These are phyloP conservation scores for Sycophila texana DNA, from an alignment of 2,888 invertebrate genomes.

Conservation along the genomic window DNA sequence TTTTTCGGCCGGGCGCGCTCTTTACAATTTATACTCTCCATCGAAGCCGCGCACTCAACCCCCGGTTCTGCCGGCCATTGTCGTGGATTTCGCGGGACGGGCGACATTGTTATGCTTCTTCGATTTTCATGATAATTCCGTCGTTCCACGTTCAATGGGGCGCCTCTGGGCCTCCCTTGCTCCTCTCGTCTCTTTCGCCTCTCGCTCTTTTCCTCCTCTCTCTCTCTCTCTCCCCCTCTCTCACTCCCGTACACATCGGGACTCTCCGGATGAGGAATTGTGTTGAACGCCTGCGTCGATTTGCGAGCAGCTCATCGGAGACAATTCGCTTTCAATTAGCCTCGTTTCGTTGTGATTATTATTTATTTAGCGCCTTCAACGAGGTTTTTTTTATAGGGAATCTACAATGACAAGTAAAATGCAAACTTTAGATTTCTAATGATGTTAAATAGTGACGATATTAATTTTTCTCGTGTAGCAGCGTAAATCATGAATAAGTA, in stretches of 20 bases:
- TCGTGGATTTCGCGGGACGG: constrained; percentile 27
- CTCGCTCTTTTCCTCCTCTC: too few species aligned
- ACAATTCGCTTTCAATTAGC: constrained; percentile 39
- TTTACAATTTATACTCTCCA: constrained; percentile 58
- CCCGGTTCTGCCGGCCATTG: constrained; percentile 27
- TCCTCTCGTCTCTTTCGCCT: background rate
- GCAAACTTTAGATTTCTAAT: too few species aligned
- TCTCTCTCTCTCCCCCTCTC: too few species aligned
- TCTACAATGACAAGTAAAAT: background rate
- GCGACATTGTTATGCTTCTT: constrained; percentile 53
- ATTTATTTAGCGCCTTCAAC: background rate
- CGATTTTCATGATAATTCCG: constrained; percentile 53
- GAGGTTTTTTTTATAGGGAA: background rate
- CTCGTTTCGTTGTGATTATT: background rate
- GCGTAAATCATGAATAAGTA: too few species aligned
- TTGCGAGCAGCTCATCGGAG: constrained; percentile 3
- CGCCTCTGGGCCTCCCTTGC: background rate
- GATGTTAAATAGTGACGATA: too few species aligned
- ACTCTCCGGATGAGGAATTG: constrained; percentile 37
- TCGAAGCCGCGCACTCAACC: constrained; percentile 40
- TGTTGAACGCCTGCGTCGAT: background rate
- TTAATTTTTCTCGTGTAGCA: too few species aligned
- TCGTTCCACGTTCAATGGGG: constrained; percentile 4
- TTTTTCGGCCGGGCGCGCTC: constrained; percentile 26
- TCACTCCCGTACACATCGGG: background rate